Percentiles rank a stretch among this genome's conserved stretches.
Conservation (phyloP, 2,888 invertebrate species). For the Spisula solida region DNA sequence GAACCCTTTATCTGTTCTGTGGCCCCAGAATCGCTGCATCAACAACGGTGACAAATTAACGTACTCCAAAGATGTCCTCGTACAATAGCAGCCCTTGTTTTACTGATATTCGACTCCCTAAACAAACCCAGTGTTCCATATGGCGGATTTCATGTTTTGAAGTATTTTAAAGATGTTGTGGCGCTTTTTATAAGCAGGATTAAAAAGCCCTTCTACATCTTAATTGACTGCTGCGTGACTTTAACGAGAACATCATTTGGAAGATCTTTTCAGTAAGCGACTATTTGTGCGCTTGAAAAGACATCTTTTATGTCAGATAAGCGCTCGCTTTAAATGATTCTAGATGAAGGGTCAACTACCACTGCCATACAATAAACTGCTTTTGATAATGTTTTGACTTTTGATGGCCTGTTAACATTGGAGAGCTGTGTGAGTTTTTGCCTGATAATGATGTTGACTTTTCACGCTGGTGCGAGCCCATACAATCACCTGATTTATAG, state of each 20-base stretch:
- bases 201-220: slow-evolving; percentile 66
- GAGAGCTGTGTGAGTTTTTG: neutral
- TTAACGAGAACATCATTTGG: slow-evolving; percentile 50
- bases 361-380: slow-evolving; percentile 53
- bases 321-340: slow-evolving; percentile 51
- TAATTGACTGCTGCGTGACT: slow-evolving; percentile 63
- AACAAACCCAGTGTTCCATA: slow-evolving; percentile 61
- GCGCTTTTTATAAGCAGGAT: slow-evolving; percentile 41
- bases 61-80: slow-evolving; percentile 56
- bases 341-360: slow-evolving; percentile 62
- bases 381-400: slow-evolving; percentile 63
- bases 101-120: slow-evolving; percentile 54
- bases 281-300: slow-evolving; percentile 62
- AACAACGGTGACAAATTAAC: slow-evolving; percentile 56
- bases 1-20: slow-evolving; percentile 33
- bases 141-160: slow-evolving; percentile 50
- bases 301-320: slow-evolving; percentile 67
- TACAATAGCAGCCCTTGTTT: slow-evolving; percentile 51
- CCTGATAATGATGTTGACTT: slow-evolving; percentile 67
- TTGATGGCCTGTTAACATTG: slow-evolving; percentile 44
- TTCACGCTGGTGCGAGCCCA: slow-evolving; percentile 48
- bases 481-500: slow-evolving; percentile 50
- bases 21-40: slow-evolving; percentile 45
- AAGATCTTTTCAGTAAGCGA: slow-evolving; percentile 50
- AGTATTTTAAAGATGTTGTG: slow-evolving; percentile 58